phyloP scores from a whole-genome alignment of 2,888 invertebrate species.

The Melinaea marsaeus region DNA sequence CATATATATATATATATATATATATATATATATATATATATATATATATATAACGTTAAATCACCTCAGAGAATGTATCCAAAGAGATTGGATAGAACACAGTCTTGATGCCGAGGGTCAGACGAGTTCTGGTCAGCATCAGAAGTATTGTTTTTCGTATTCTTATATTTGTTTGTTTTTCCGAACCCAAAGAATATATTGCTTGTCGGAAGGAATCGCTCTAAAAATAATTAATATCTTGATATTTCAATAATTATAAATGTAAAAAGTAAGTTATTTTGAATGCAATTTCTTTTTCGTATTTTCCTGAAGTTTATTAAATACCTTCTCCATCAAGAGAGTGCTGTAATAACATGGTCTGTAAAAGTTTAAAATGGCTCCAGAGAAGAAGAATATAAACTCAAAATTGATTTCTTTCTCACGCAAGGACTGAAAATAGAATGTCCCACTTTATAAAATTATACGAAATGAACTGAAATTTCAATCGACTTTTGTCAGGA shows the following conservation, averaged over 20 bases:
- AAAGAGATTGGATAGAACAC: conserved; percentile 56
- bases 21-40: too few relatives aligned
- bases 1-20: too few relatives aligned
- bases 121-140: conserved; percentile 54
- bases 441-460: conserved; percentile 9
- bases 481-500: too few relatives aligned
- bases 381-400: conserved; percentile 48
- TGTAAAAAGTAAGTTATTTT: too few relatives aligned
- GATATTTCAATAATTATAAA: too few relatives aligned
- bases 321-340: conserved; percentile 58
- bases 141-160: conserved; percentile 50
- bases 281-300: too few relatives aligned
- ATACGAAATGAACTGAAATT: neutral
- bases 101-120: conserved; percentile 51
- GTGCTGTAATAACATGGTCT: conserved; percentile 62
- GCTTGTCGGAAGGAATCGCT: conserved; percentile 50
- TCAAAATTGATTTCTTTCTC: conserved; percentile 46
- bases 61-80: conserved; percentile 57
- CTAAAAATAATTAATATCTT: conserved; percentile 42
- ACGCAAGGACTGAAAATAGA: conserved; percentile 46
- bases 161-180: conserved; percentile 40
- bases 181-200: conserved; percentile 61
- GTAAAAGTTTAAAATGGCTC: conserved; percentile 47
- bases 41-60: neutral
- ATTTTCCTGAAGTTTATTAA: conserved; percentile 7